Conservation (phyloP, 92 coral and sea anemone species). For the Scolanthus callimorphus region DNA sequence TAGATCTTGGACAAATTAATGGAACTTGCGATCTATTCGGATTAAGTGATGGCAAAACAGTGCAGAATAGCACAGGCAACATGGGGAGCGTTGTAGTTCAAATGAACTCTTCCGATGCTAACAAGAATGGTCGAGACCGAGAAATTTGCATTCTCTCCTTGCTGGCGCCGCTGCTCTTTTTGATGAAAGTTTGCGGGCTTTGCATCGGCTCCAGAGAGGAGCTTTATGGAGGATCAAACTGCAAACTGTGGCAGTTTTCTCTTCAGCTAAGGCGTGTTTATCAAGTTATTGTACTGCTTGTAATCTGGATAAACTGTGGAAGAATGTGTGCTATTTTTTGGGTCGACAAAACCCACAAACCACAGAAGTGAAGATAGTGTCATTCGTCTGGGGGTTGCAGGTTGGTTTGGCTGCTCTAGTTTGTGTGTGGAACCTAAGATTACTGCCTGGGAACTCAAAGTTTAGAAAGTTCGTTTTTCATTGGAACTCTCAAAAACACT, state of each 20-base stretch:
- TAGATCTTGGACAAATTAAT: too few relatives aligned
- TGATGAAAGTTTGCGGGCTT: not conserved
- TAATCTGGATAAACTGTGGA: conserved; percentile 20
- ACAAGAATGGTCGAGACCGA: too few relatives aligned
- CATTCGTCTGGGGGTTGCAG: conserved; percentile 20
- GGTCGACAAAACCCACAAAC: not conserved
- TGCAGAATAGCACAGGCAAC: too few relatives aligned
- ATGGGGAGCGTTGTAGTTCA: too few relatives aligned
- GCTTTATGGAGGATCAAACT: not conserved
- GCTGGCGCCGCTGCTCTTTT: not conserved
- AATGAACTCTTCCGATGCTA: too few relatives aligned
- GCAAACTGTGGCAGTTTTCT: not conserved
- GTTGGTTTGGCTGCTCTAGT: conserved; percentile 25
- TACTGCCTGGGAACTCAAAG: conserved; percentile 14
- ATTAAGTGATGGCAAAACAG: too few relatives aligned
- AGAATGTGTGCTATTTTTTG: conserved; percentile 24
- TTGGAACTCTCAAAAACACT: conserved; percentile 40
- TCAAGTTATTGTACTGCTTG: conserved; percentile 16
- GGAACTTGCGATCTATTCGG: too few relatives aligned
- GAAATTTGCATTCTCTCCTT: not conserved
- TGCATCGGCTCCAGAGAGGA: not conserved
- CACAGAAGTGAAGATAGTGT: not conserved
- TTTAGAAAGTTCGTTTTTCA: conserved; percentile 20
- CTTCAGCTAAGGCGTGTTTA: conserved; percentile 13
- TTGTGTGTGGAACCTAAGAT: conserved; percentile 20